Base-by-base conservation (phyloP, 2,888 invertebrate genomes). In the Morpho deidamia region DNA sequence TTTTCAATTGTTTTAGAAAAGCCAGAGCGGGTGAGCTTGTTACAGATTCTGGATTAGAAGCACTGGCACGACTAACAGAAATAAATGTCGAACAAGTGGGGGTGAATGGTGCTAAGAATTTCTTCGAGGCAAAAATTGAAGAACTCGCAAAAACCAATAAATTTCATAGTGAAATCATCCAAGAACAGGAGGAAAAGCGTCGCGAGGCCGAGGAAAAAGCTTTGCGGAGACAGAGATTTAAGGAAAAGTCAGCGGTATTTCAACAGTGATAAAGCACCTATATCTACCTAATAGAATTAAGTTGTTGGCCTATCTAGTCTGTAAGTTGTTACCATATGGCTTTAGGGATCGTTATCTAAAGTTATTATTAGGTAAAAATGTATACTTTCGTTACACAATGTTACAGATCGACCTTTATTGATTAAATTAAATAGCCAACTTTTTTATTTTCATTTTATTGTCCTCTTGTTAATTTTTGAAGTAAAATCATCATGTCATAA, bases 101-200 rank as follows among this genome's bases (percentile, higher is more conserved):
- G 1, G 98, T 98, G 0, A 95, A 94, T 62, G 98, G 97, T 10
- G 98, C 98, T 37, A 98, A 98, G 78, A 94, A 95, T 74, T 98
- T 98, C 90, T 98, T 98, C 74, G 97, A 98, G 90, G 97, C 97
- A 0, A 98, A 98, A 94, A 98, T 98, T 69, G 95, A 95, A 71
- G 95, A 97, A 72, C 92, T 97, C 60, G 84, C 94, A 8, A 94
- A 94, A 70, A 92, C 93, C 54, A 96, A 94, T 74, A 97, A 97
- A 86, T 98, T 98, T 82, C 97, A 97, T 74, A 94, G 95, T 64
- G 98, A 98, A 85, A 97, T 98, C 61, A 92, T 95, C 57, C 93
- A 95, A 79, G 98, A 98, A 76, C 97, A 98, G 75, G 97, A 97
- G 72, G 96, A 97, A 69, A 93, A 95, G 66, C 94, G 94, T 61